Evolutionary conservation across 2,797 vertebrate genomes (phyloP), one percentile per base, ranked within the genome.

Genomic region (Manis javanica): DNA sequence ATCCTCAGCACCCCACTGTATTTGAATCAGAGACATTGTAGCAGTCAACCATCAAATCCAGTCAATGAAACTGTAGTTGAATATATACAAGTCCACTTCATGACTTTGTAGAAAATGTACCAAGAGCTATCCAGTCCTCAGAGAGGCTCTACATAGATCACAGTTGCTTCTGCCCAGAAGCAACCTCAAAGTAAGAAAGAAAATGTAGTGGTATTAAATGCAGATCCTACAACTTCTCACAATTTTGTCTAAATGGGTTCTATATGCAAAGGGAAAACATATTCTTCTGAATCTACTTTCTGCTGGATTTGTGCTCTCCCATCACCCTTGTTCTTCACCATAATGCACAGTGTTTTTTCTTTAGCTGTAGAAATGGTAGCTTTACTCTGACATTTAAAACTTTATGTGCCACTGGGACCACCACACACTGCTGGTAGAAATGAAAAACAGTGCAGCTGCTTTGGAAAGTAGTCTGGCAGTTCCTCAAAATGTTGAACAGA

Each of bases 21-120:
- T 94, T 90, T 69, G 81, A 77, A 53, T 90, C 84, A 87, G 71
- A 79, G 77, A 82, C n/a, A 12, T 42, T 78, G 85, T 68, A 92
- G 37, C 37, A 39, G 37, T 79, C 5, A 89, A n/a, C 29, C 3
- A 49, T 29, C 72, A 93, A 91, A 88, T 72, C 11, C 63, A 95
- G 92, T 12, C 85, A 90, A 82, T 68, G 78, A 95, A 95, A 71
- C 88, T 42, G 23, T 2, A 46, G 51, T 26, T 85, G 19, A 94
- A 81, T 85, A 49, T 39, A 84, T 57, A 78, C 24, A 66, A 90
- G 10, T 26, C 51, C 5, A 34, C n/a, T 66, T 55, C 31, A 18
- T 14, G 39, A 83, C 88, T 74, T 68, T 37, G 19, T 81, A 66
- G 66, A 91, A 90, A 91, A 94, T 24, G 74, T 18, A 64, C 46